Percentiles rank a stretch among this genome's conserved stretches.
Evolutionary conservation across 2,888 invertebrate genomes (phyloP).

Genomic region (Tribolium freemani): DNA sequence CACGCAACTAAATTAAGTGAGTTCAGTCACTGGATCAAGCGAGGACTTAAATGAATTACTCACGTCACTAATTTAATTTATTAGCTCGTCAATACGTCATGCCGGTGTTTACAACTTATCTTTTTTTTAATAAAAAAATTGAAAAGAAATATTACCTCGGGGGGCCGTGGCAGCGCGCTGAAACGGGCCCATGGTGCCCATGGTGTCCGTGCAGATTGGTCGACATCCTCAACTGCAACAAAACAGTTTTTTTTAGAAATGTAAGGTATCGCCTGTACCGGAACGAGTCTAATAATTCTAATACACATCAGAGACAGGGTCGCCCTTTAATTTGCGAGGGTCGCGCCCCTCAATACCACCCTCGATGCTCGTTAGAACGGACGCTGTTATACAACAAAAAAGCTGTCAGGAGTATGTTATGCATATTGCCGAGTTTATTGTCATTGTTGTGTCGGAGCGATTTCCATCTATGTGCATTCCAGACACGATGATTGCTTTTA

Average conservation of each 20-base stretch:
- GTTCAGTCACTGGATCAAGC: not conserved
- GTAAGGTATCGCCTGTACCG: constrained; percentile 52
- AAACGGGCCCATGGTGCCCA: constrained; percentile 63
- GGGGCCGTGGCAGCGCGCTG: constrained; percentile 66
- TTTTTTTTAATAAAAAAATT: not conserved
- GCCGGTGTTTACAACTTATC: not conserved
- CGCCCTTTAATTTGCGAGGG: constrained; percentile 67
- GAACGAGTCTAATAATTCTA: constrained; percentile 57
- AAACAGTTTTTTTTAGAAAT: constrained; percentile 26
- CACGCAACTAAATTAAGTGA: not conserved
- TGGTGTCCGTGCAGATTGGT: constrained; percentile 70
- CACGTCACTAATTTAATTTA: not conserved
- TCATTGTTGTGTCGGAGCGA: constrained; percentile 37
- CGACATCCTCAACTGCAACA: constrained; percentile 74
- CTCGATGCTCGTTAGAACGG: constrained; percentile 67
- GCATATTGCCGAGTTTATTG: constrained; percentile 46
- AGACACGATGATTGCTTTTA: constrained; percentile 16
- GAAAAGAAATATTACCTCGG: constrained; percentile 58
- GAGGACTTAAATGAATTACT: not conserved
- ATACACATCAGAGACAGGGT: constrained; percentile 54
- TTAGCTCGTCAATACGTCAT: too few relatives aligned
- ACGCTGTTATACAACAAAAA: constrained; percentile 58
- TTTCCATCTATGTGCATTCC: constrained; percentile 40
- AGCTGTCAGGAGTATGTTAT: constrained; percentile 52
- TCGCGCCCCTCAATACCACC: constrained; percentile 67